Conservation (phyloP, 2,888 invertebrate genomes). For the Prosopocoilus inquinatus region DNA sequence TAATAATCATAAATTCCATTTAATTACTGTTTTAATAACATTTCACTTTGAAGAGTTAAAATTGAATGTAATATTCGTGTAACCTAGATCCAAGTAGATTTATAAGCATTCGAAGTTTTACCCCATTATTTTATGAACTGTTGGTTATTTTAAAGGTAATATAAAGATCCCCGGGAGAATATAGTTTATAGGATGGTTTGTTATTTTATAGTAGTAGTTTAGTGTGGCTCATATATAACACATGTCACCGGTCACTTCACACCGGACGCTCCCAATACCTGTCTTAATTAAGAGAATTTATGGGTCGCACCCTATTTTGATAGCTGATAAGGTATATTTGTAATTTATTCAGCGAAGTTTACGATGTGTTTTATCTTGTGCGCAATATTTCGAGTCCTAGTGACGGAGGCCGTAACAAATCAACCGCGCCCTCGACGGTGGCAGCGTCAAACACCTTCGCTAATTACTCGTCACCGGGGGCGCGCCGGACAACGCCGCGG, state of each 20-base stretch:
- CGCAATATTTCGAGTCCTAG: constrained; percentile 38
- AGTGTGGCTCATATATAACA: constrained; percentile 29
- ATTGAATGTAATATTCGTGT: too few relatives aligned
- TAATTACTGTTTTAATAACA: too few relatives aligned
- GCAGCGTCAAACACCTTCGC: constrained; percentile 33
- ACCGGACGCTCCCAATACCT: constrained; percentile 37
- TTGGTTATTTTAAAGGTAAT: too few relatives aligned
- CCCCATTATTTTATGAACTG: too few relatives aligned
- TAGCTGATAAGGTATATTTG: constrained; percentile 38
- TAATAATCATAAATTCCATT: too few relatives aligned
- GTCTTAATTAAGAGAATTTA: constrained; percentile 45
- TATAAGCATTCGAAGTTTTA: too few relatives aligned
- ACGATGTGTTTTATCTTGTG: constrained; percentile 43
- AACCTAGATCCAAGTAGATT: too few relatives aligned
- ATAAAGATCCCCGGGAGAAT: too few relatives aligned
- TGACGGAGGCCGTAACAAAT: constrained; percentile 38
- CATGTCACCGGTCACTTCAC: constrained; percentile 40
- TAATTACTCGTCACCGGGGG: constrained; percentile 36
- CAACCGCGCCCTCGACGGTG: constrained; percentile 34
- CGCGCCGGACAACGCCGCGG: constrained; percentile 29
- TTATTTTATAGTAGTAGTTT: too few relatives aligned
- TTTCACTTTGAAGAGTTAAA: too few relatives aligned
- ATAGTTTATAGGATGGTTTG: too few relatives aligned
- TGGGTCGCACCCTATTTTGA: constrained; percentile 42
- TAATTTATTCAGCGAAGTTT: constrained; percentile 39